Evolutionary conservation across 2,113 vertebrate genomes (phyloP).

Genomic region (Phoxinus phoxinus): DNA sequence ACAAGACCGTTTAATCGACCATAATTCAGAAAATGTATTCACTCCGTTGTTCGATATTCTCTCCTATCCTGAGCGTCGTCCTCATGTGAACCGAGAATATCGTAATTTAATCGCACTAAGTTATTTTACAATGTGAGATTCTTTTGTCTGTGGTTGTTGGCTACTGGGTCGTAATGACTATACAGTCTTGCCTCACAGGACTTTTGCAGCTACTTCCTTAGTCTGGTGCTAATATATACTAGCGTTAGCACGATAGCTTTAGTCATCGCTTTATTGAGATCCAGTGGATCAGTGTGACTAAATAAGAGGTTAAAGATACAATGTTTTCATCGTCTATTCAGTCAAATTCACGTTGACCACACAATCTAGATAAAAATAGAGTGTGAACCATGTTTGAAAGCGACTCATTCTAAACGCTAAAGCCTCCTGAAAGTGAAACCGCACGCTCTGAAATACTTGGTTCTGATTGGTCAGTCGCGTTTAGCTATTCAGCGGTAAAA

Average conservation of each 20-base stretch:
- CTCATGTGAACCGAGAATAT: background rate
- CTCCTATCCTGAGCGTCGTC: background rate
- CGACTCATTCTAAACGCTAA: background rate
- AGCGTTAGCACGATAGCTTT: slow-evolving; percentile 30
- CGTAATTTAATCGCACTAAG: background rate
- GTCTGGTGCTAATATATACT: background rate
- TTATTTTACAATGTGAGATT: background rate
- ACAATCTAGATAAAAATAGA: background rate
- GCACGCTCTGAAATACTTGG: background rate
- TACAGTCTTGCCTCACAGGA: fast-evolving
- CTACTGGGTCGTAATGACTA: background rate
- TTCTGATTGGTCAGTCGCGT: background rate
- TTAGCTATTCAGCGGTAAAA: background rate
- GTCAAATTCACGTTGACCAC: background rate
- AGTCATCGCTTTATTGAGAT: background rate
- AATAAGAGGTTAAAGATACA: background rate
- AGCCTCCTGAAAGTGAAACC: background rate
- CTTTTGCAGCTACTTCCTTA: background rate
- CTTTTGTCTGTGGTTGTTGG: background rate
- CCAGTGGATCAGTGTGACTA: background rate
- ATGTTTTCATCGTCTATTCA: background rate
- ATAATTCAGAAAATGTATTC: background rate
- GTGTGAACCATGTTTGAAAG: background rate
- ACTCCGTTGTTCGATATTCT: background rate
- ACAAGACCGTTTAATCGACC: background rate